Percentiles rank a stretch among this genome's conserved stretches.
These are phyloP conservation scores for Leiothrix lutea DNA, from an alignment of 2,113 vertebrate genomes.

Conservation along the genomic window DNA sequence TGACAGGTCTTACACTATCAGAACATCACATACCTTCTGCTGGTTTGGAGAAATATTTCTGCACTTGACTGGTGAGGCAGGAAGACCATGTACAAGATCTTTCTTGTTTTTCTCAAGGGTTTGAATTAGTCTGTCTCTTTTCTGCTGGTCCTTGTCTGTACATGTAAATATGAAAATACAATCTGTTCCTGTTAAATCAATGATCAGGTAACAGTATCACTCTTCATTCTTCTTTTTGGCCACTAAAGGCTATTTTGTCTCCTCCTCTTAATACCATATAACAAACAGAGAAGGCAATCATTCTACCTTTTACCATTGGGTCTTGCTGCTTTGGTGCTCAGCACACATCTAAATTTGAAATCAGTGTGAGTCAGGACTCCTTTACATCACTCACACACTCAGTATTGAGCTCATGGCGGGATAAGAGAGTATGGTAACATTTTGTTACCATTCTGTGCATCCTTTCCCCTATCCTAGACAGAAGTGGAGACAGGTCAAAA, in stretches of 20 bases:
- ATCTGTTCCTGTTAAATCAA: background rate
- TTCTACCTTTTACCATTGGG: background rate
- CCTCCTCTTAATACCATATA: background rate
- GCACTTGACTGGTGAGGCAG: background rate
- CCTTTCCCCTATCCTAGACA: background rate
- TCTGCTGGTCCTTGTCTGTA: slow-evolving; percentile 60
- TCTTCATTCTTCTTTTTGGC: background rate
- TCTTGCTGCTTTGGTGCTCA: background rate
- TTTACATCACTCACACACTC: background rate
- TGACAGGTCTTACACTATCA: fast-evolving
- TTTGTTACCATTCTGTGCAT: background rate
- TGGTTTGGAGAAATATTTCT: slow-evolving; percentile 32
- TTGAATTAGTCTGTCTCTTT: slow-evolving; percentile 54
- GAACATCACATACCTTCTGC: slow-evolving; percentile 12
- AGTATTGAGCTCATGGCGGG: background rate
- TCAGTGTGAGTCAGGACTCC: background rate
- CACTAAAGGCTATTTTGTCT: background rate
- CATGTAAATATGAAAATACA: background rate
- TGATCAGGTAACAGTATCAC: background rate
- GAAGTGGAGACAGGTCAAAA: background rate
- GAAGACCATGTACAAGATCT: background rate
- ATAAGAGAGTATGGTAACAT: background rate
- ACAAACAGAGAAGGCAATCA: background rate
- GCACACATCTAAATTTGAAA: background rate
- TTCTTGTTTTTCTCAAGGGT: slow-evolving; percentile 31